These are phyloP conservation scores for Mionectes olivaceus DNA, from an alignment of 2,797 vertebrate species.

Conservation along the genomic window DNA sequence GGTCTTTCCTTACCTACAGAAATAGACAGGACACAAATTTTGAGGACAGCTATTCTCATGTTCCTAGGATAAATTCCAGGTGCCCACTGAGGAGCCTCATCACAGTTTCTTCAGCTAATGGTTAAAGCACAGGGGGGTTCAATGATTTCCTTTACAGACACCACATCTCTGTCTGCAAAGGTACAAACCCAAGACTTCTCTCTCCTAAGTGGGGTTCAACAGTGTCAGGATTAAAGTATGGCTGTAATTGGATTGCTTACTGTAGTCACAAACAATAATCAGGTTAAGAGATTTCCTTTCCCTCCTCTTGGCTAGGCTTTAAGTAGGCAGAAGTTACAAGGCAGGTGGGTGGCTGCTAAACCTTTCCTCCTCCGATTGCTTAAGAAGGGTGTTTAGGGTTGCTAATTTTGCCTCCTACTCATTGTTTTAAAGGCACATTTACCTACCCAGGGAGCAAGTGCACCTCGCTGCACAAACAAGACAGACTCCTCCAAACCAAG, in stretches of 20 bases:
- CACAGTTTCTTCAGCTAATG: neutral
- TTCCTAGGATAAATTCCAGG: neutral
- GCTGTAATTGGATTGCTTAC: constrained; percentile 40
- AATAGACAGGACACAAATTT: neutral
- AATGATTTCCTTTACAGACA: neutral
- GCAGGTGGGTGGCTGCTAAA: neutral
- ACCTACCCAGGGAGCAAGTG: neutral
- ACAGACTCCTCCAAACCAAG: neutral
- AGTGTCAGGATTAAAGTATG: constrained; percentile 22
- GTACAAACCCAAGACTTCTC: neutral
- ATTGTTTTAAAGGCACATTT: neutral
- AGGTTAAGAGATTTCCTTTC: constrained; percentile 60
- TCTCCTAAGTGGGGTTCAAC: neutral
- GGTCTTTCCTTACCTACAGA: neutral
- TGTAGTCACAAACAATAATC: constrained; percentile 36
- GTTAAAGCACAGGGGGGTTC: neutral
- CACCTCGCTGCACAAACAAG: neutral
- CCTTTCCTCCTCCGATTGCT: neutral
- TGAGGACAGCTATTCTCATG: neutral
- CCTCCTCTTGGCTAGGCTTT: neutral
- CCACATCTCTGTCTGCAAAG: neutral
- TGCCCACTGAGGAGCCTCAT: neutral
- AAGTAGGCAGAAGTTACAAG: neutral
- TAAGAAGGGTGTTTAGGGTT: neutral
- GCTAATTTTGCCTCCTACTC: constrained; percentile 1